Conservation (phyloP, 2,113 vertebrate species). For the Stegostoma tigrinum region DNA sequence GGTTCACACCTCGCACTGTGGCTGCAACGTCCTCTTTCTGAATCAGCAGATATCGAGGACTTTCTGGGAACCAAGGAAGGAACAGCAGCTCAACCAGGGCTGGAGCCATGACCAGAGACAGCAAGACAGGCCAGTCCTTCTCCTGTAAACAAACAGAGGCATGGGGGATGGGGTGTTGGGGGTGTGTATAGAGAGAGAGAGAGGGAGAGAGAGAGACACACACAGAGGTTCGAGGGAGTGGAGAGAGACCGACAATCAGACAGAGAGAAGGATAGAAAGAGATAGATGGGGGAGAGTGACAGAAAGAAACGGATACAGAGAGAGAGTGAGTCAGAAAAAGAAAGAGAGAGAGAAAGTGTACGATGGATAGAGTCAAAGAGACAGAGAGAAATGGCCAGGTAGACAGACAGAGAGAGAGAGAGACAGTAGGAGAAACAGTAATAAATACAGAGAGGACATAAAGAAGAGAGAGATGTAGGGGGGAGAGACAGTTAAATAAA, state of each 20-base stretch:
- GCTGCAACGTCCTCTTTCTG: constrained; percentile 63
- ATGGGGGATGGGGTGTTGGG: no score
- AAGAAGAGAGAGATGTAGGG: no score
- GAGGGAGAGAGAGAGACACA: no score
- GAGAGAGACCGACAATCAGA: neutral
- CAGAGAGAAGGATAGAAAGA: no score
- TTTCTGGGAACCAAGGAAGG: constrained; percentile 82
- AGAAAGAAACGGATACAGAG: no score
- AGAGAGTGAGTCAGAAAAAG: no score
- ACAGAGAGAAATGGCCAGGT: neutral
- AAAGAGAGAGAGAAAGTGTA: neutral
- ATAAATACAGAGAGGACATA: neutral
- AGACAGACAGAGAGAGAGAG: neutral
- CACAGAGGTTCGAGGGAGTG: neutral
- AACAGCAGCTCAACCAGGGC: constrained; percentile 67
- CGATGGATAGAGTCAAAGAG: neutral
- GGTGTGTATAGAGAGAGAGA: neutral
- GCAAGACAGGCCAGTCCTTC: constrained; percentile 72
- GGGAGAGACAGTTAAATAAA: no score
- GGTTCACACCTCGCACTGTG: constrained; percentile 61
- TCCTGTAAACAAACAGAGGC: constrained; percentile 55
- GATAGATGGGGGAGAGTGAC: neutral
- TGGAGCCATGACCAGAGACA: constrained; percentile 67
- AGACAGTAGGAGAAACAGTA: neutral
- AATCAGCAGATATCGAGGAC: constrained; percentile 78